These are phyloP conservation scores for Euproctis similis DNA, from an alignment of 2,888 invertebrate genomes.

Conservation along the genomic window DNA sequence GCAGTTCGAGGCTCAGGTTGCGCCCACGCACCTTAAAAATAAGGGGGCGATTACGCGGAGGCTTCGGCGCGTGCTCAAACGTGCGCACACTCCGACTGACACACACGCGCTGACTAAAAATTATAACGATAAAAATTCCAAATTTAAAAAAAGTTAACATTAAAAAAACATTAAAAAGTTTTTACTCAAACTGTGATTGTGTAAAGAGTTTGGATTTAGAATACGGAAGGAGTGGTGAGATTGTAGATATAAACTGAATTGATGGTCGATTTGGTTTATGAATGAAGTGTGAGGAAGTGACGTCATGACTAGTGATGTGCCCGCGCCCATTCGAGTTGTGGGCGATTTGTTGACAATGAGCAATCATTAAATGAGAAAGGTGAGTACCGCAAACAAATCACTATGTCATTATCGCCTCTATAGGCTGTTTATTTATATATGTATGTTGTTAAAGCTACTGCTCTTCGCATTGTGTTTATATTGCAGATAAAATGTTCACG, in stretches of 20 bases:
- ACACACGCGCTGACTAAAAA: conserved; percentile 54
- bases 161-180: too few species aligned
- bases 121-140: conserved; percentile 5
- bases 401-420: too few species aligned
- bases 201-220: conserved; percentile 12
- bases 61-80: conserved; percentile 66
- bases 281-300: conserved; percentile 71
- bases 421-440: too few species aligned
- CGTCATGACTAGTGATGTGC: conserved; percentile 72
- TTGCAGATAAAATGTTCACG: too few species aligned
- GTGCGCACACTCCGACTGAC: conserved; percentile 60
- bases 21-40: conserved; percentile 67
- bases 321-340: conserved; percentile 46
- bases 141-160: conserved; percentile 30
- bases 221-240: conserved; percentile 35
- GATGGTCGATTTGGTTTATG: conserved; percentile 56
- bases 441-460: conserved; percentile 6
- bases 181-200: conserved; percentile 22
- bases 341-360: conserved; percentile 63
- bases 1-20: conserved; percentile 34
- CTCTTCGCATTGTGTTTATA: too few species aligned
- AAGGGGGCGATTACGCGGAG: conserved; percentile 66
- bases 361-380: conserved; percentile 69
- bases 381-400: conserved; percentile 49
- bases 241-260: conserved; percentile 28